A percentile compares a stretch with the other conserved stretches of the same genome.
Evolutionary conservation across 2,113 vertebrate genomes (phyloP).

Genomic region (Anarhynchus alexandrinus): DNA sequence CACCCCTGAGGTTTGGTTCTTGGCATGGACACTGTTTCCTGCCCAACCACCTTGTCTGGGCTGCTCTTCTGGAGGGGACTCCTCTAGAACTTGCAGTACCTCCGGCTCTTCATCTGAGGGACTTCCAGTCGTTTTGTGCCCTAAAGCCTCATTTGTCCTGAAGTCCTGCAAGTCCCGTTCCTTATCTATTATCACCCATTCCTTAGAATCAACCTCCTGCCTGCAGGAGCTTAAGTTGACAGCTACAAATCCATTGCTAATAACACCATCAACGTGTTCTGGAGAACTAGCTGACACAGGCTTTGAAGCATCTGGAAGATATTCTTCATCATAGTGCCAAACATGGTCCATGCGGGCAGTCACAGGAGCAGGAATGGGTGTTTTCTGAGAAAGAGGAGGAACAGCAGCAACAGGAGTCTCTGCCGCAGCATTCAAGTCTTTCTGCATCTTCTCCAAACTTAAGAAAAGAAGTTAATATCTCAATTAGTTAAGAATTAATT

Average conservation of each 20-base stretch:
- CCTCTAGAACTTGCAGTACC: conserved; percentile 83
- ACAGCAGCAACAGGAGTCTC: conserved; percentile 66
- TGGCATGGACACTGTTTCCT: conserved; percentile 39
- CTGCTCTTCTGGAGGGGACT: conserved; percentile 77
- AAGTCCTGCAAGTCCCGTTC: conserved; percentile 83
- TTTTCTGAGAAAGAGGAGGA: conserved; percentile 72
- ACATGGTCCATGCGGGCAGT: conserved; percentile 75
- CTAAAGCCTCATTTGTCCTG: conserved; percentile 78
- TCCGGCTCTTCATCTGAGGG: conserved; percentile 93
- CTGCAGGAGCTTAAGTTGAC: conserved; percentile 91
- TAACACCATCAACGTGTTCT: conserved; percentile 85
- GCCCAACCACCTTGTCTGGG: conserved; percentile 58
- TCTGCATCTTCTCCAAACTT: conserved; percentile 84
- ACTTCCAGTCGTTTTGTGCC: conserved; percentile 82
- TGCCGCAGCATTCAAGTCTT: conserved; percentile 61
- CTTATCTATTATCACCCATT: conserved; percentile 96
- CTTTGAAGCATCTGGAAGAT: conserved; percentile 84
- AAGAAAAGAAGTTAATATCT: conserved; percentile 46
- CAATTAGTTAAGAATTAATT: conserved; percentile 7
- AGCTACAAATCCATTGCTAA: conserved; percentile 91
- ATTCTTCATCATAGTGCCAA: conserved; percentile 95
- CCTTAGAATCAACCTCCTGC: conserved; percentile 91
- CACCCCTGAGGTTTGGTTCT: conserved; percentile 58
- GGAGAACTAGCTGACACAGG: conserved; percentile 82
- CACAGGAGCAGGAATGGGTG: conserved; percentile 44